A percentile compares a stretch with the other conserved stretches of the same genome.
These are phyloP conservation scores for Theonella swinhoei DNA, from an alignment of 37 sponge, comb jelly and placozoan species.

Conservation along the genomic window DNA sequence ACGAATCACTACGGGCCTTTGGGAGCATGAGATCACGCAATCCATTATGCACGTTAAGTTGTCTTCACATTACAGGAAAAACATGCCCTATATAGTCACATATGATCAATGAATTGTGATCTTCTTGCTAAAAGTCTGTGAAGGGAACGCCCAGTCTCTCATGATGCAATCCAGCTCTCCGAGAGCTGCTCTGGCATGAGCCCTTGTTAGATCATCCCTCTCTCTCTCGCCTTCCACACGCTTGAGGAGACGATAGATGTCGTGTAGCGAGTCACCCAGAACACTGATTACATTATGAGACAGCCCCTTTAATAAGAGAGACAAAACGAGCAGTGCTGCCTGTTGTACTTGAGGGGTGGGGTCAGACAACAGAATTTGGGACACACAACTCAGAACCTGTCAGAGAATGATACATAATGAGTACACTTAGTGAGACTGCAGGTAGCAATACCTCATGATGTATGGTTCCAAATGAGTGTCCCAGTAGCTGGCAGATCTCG, in stretches of 20 bases:
- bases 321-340: constrained; percentile 69
- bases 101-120: too few species aligned
- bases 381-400: constrained; percentile 66
- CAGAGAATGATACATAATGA: constrained; percentile 3
- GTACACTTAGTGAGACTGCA: too few species aligned
- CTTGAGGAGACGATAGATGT: constrained; percentile 84
- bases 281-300: constrained; percentile 47
- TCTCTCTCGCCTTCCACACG: constrained; percentile 52
- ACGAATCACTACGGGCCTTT: too few species aligned
- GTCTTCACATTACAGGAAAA: not conserved
- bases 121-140: constrained; percentile 57
- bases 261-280: constrained; percentile 35
- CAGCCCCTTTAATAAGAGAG: constrained; percentile 57
- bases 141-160: constrained; percentile 63
- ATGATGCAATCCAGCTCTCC: constrained; percentile 78
- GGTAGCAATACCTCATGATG: constrained; percentile 80
- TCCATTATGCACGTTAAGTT: not conserved
- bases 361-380: constrained; percentile 54
- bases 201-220: constrained; percentile 60
- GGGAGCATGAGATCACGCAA: not conserved
- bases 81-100: not conserved
- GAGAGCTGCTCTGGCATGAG: constrained; percentile 81
- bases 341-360: constrained; percentile 46
- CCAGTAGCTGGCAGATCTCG: constrained; percentile 49
- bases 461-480: constrained; percentile 36